Base-by-base conservation (phyloP, 2,888 invertebrate species). In the Drosophila sordidapex region DNA sequence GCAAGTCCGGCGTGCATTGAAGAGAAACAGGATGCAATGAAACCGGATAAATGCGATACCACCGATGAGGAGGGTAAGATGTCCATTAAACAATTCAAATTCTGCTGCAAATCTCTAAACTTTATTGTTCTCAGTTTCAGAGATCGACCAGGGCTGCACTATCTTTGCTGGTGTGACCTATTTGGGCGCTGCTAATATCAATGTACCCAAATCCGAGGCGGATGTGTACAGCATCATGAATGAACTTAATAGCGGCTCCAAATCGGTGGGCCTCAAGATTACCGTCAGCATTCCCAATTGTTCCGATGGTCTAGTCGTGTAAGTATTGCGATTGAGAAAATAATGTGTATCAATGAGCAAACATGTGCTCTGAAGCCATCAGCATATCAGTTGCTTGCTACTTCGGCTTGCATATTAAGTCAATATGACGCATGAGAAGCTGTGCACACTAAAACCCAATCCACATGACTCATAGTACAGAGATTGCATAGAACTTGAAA, bases 181-280 rank as follows among this genome's bases (percentile, higher is more conserved):
- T 94, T 94, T 99, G 83, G 99, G 99, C 51, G 97, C 98, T 15
- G 97, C 98, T 62, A 96, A 96, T 81, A 98, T 99, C 85, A 96
- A 97, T 91, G 97, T 98, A 15, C 98, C 99, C 0, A 97, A 98
- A 92, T 98, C 97, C 27, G 98, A 99, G 93, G 94, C 94, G 13
- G 98, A 99, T 94, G 98, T 99, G 74, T 98, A 98, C 92, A 95
- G 97, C 61, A 98, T 98, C 92, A 99, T 99, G 97, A 95, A 96
- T 78, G 97, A 98, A 90, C 94, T 99, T 58, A 98, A 98, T 92
- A 92, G 88, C 53, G 97, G 97, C 64, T 95, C 95, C 78, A 90
- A 89, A 18, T 94, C 95, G 31, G 93, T 93, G 38, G 97, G 97
- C 8, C 97, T 99, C 62, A 97, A 97, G 89, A 97, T 99, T 6